Evolutionary conservation across 1,140 invertebrate genomes (phyloP).

Genomic region (Ostrea denselamellosa): DNA sequence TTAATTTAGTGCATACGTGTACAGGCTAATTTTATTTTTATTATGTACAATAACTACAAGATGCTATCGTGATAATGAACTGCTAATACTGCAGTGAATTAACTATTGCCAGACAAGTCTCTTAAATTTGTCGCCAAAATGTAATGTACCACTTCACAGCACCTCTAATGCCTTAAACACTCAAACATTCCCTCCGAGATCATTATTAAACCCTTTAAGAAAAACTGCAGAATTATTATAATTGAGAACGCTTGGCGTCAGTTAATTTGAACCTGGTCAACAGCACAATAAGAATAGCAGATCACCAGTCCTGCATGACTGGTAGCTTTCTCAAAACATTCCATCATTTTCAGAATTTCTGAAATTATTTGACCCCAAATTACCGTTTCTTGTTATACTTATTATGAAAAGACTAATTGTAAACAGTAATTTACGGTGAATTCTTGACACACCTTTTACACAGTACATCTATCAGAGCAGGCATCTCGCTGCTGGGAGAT

Average conservation of each 20-base stretch:
- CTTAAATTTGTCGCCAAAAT: slow-evolving; percentile 10
- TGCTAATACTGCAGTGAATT: not conserved
- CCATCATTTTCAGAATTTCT: slow-evolving; percentile 18
- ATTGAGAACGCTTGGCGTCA: slow-evolving; percentile 20
- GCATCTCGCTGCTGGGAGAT: not conserved
- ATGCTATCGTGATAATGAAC: not conserved
- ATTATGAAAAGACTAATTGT: not conserved
- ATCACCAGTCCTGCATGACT: not conserved
- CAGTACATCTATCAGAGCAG: not conserved
- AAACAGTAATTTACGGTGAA: not conserved
- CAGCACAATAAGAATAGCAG: not conserved
- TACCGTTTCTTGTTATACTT: not conserved
- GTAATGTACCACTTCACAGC: slow-evolving; percentile 12
- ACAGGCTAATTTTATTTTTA: not conserved
- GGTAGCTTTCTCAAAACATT: not conserved
- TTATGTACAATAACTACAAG: not conserved
- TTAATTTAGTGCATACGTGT: slow-evolving; percentile 3
- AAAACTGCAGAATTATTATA: slow-evolving; percentile 4
- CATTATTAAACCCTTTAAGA: not conserved
- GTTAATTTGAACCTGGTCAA: slow-evolving; percentile 6
- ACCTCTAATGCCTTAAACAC: not conserved
- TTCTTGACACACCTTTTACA: slow-evolving; percentile 29
- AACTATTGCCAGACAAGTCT: not conserved
- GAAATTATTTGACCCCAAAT: slow-evolving; percentile 17
- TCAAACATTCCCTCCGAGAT: not conserved